Base-by-base conservation (phyloP, 2,888 invertebrate species). In the Dichetophora obliterata region DNA sequence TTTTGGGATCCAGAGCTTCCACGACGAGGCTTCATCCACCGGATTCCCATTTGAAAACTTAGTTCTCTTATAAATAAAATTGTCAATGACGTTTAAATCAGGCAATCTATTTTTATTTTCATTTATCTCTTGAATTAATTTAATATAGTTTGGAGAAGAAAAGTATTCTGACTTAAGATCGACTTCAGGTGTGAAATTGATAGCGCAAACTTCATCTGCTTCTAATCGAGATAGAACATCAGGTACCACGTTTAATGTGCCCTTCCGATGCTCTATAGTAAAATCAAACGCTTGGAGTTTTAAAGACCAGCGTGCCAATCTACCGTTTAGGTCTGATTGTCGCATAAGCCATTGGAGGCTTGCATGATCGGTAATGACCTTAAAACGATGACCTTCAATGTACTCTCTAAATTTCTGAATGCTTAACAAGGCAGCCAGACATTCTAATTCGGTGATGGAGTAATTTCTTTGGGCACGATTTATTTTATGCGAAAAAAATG, bases 251-350 rank as follows among this genome's bases (percentile, higher is more conserved):
- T 78, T 75, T 11, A 54, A 19, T 0, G 31, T 43, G 31, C 75
- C 78, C 27, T 72, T 19, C 66, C 57, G 48, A n/a, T 70, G 75
- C 24, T 70, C 63, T 6, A 75, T 75, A 0, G 24, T 0, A 52
- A 75, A 75, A 14, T 61, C 54, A 37, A 70, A 75, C 0, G 54
- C 59, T 37, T 77, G 79, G 2, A 77, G 27, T 52, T 70, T 75
- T 4, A 79, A 65, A n/a, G 75, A 75, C 70, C 76, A 77, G 5
- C 74, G 59, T n/a, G 77, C 78, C 3, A 80, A n/a, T n/a, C n/a
- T n/a, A n/a, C n/a, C n/a, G n/a, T n/a, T n/a, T n/a, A n/a, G n/a
- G n/a, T n/a, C n/a, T n/a, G n/a, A n/a, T n/a, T n/a, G n/a, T n/a
- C n/a, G n/a, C n/a, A n/a, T n/a, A n/a, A n/a, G n/a, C n/a, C n/a